Conservation (phyloP, 2,113 vertebrate genomes). For the Galemys pyrenaicus region DNA sequence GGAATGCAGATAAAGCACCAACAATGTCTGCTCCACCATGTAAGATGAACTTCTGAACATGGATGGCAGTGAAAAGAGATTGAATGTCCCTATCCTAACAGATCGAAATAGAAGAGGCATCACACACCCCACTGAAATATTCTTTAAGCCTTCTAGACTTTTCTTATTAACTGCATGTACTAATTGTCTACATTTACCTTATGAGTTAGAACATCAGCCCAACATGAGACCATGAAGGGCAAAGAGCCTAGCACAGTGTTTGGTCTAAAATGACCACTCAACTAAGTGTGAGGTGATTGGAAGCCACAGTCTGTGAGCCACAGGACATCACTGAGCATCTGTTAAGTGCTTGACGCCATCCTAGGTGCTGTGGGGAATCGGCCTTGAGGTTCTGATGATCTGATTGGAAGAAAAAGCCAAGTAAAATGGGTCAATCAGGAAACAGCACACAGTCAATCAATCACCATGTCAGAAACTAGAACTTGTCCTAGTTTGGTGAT, state of each 20-base stretch:
- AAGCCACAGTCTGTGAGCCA: background rate
- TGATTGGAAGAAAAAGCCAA: background rate
- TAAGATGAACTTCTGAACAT: background rate
- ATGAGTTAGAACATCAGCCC: background rate
- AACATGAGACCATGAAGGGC: too few relatives aligned
- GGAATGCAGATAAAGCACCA: background rate
- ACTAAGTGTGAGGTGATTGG: background rate
- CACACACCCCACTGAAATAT: background rate
- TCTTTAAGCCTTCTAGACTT: background rate
- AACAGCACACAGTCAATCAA: background rate
- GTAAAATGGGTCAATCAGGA: background rate
- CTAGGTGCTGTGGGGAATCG: background rate
- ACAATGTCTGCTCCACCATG: fast-evolving
- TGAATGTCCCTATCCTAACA: background rate
- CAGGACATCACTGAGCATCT: background rate
- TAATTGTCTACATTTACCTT: background rate
- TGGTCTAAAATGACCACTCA: background rate
- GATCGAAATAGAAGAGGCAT: background rate
- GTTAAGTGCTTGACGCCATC: background rate
- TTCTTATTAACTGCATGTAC: background rate
- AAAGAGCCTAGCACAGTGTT: too few relatives aligned
- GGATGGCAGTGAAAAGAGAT: background rate
- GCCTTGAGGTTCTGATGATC: background rate
- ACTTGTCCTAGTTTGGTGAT: background rate
- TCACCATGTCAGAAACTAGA: background rate